phyloP scores from a whole-genome alignment of 2,888 invertebrate species.

The Teinopalpus imperialis region DNA sequence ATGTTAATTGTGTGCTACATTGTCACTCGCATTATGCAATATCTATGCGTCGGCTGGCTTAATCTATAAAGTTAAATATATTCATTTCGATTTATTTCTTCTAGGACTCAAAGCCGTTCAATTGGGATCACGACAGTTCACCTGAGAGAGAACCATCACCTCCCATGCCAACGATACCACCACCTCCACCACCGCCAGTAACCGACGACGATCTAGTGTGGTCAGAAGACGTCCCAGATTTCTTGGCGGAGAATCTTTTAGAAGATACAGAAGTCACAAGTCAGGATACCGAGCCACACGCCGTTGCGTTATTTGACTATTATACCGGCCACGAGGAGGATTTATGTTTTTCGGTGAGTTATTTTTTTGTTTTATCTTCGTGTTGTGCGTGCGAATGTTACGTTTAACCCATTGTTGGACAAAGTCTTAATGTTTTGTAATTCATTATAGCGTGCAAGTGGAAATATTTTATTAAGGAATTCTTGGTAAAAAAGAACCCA shows the following conservation, averaged over 20 bases:
- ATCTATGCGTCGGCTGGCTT: too few species aligned
- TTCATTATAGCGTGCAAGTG: neutral
- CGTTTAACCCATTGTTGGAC: neutral
- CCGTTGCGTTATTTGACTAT: slow-evolving; percentile 90
- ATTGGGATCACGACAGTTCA: slow-evolving; percentile 60
- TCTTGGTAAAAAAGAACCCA: too few species aligned
- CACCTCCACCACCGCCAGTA: slow-evolving; percentile 86
- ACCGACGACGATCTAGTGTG: slow-evolving; percentile 58
- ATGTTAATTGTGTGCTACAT: too few species aligned
- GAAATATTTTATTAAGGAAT: too few species aligned
- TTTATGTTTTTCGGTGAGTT: slow-evolving; percentile 88
- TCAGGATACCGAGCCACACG: slow-evolving; percentile 83
- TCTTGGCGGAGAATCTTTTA: slow-evolving; percentile 29
- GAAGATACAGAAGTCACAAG: slow-evolving; percentile 30
- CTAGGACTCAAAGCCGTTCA: slow-evolving; percentile 58
- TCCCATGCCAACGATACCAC: slow-evolving; percentile 90
- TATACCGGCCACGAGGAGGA: slow-evolving; percentile 88
- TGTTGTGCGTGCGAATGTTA: slow-evolving; percentile 7
- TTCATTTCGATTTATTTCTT: too few species aligned
- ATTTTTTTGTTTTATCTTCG: neutral
- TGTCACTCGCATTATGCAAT: too few species aligned
- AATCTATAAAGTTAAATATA: too few species aligned
- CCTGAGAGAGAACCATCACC: slow-evolving; percentile 82
- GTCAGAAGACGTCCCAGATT: slow-evolving; percentile 40
- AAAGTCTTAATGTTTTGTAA: slow-evolving; percentile 5